Conservation (phyloP, 2,797 vertebrate genomes). For the Sebastes ruberrimus region DNA sequence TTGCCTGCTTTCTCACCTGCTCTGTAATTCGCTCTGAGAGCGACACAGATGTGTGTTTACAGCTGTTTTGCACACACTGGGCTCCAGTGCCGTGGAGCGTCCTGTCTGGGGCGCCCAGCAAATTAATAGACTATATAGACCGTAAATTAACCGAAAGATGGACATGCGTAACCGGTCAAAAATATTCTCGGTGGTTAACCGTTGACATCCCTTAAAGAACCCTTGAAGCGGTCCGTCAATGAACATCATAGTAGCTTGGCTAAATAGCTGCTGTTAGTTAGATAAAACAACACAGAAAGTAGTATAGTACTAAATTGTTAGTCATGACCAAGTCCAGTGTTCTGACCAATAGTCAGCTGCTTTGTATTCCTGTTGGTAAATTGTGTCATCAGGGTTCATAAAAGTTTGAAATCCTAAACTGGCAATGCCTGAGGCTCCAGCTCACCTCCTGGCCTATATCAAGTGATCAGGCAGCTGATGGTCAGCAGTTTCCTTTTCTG, state of each 20-base stretch:
- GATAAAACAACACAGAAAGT: background rate
- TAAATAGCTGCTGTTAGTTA: background rate
- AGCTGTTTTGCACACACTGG: background rate
- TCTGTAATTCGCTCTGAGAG: background rate
- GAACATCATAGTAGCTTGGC: background rate
- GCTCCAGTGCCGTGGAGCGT: background rate
- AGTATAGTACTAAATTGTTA: background rate
- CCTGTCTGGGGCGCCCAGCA: background rate
- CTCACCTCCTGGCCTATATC: background rate
- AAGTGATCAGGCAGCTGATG: constrained; percentile 14
- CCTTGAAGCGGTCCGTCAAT: background rate
- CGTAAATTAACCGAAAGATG: background rate
- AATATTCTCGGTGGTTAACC: background rate
- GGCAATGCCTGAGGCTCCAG: background rate
- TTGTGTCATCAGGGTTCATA: background rate
- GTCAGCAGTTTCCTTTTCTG: background rate
- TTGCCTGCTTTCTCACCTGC: background rate
- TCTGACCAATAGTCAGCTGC: background rate
- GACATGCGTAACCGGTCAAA: background rate
- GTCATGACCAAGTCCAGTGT: background rate
- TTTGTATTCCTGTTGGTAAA: background rate
- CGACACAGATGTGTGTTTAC: background rate
- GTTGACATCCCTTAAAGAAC: background rate
- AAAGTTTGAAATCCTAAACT: background rate
- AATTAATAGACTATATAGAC: background rate